phyloP scores from a whole-genome alignment of 2,888 invertebrate species.

The Pandemis heparana region DNA sequence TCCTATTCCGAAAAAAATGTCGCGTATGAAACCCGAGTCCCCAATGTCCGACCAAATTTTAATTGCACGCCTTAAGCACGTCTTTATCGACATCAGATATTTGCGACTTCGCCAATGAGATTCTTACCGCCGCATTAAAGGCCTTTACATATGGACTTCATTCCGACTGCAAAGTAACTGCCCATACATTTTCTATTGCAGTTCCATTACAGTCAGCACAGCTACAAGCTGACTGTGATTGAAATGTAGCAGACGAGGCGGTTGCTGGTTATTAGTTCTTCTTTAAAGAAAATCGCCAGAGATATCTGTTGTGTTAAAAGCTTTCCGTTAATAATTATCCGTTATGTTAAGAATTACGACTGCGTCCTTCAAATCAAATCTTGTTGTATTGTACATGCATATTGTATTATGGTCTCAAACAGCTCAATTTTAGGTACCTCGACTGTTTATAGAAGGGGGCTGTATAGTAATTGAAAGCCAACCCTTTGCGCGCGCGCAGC shows the following conservation, averaged over 20 bases:
- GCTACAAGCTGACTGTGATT: too few species aligned
- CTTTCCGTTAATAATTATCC: too few species aligned
- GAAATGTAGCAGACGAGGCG: too few species aligned
- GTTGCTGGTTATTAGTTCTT: too few species aligned
- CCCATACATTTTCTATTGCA: too few species aligned
- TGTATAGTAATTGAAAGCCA: slow-evolving; percentile 48
- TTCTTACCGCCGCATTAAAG: neutral
- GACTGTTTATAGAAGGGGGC: slow-evolving; percentile 45
- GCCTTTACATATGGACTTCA: too few species aligned
- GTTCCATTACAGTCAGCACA: too few species aligned
- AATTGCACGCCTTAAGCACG: neutral
- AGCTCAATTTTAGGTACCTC: neutral
- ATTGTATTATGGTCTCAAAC: neutral
- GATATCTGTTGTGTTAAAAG: neutral
- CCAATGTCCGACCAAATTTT: neutral
- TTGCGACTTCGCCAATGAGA: neutral
- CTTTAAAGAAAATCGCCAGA: too few species aligned
- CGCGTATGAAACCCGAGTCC: neutral
- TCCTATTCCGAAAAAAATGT: neutral
- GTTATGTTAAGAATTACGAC: neutral
- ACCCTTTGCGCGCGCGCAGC: slow-evolving; percentile 50
- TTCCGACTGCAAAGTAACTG: too few species aligned
- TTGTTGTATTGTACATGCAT: neutral
- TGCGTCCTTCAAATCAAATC: neutral
- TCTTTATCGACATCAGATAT: neutral